Evolutionary conservation across 2,888 invertebrate genomes (phyloP).

Genomic region (Agonopterix alstromeriana): DNA sequence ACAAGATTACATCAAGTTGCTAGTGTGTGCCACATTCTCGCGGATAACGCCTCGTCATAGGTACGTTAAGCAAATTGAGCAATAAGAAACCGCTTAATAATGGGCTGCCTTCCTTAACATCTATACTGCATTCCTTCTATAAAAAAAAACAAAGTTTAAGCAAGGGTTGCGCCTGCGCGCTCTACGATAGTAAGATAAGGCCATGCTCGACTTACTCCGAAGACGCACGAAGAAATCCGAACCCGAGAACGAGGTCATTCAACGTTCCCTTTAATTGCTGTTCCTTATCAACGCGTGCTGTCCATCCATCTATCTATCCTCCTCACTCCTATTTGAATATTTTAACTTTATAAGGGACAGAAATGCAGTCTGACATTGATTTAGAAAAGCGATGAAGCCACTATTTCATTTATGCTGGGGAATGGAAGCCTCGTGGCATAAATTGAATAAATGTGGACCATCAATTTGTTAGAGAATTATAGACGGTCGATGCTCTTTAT

Average conservation of each 20-base stretch:
- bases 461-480: conserved; percentile 40
- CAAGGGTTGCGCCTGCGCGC: conserved; percentile 54
- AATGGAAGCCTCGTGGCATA: conserved; percentile 32
- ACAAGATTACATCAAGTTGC: conserved; percentile 1
- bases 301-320: conserved; percentile 27
- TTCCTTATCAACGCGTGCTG: conserved; percentile 47
- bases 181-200: conserved; percentile 57
- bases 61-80: conserved; percentile 28
- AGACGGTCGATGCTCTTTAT: conserved; percentile 29
- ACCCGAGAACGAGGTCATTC: conserved; percentile 50
- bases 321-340: conserved; percentile 49
- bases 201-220: conserved; percentile 42
- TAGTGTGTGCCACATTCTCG: conserved; percentile 7
- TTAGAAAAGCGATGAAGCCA: conserved; percentile 45
- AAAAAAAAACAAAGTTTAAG: conserved; percentile 18
- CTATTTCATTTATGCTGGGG: conserved; percentile 36
- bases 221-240: conserved; percentile 45
- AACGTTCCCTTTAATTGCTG: conserved; percentile 56
- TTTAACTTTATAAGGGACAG: conserved; percentile 43
- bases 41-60: conserved; percentile 18
- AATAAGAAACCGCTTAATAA: conserved; percentile 22
- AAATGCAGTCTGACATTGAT: conserved; percentile 45
- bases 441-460: conserved; percentile 56
- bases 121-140: conserved; percentile 27
- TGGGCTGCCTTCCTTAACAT: conserved; percentile 10